Evolutionary conservation across 2,113 vertebrate genomes (phyloP).

Genomic region (Catharus fuscescens): DNA sequence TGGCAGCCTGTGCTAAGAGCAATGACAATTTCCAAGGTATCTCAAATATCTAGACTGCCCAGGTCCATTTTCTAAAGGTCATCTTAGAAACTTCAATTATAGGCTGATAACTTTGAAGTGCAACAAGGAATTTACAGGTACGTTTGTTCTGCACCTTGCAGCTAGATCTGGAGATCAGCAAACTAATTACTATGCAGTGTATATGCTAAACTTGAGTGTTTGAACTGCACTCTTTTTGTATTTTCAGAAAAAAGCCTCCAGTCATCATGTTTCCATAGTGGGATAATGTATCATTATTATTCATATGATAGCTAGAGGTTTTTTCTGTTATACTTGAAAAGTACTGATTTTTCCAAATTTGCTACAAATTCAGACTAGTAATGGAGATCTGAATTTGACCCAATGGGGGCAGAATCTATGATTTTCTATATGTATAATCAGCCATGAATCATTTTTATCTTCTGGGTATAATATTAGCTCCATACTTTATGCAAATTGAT

Average conservation of each 20-base stretch:
- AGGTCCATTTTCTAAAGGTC: neutral
- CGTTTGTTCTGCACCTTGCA: neutral
- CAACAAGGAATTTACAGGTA: neutral
- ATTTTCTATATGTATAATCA: neutral
- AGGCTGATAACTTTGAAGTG: neutral
- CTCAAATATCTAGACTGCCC: neutral
- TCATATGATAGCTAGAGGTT: neutral
- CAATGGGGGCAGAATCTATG: neutral
- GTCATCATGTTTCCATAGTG: neutral
- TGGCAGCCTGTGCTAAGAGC: neutral
- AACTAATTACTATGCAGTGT: neutral
- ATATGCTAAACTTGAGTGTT: neutral
- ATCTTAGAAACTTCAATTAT: neutral
- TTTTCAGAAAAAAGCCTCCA: neutral
- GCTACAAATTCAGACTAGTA: neutral
- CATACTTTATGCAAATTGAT: neutral
- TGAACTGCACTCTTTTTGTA: neutral
- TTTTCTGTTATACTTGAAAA: neutral
- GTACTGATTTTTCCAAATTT: neutral
- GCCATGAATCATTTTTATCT: neutral
- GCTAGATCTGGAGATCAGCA: fast-evolving
- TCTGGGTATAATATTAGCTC: neutral
- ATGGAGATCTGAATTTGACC: neutral
- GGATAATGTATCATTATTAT: neutral
- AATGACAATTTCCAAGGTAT: neutral